These are phyloP conservation scores for Apodemus speciosus DNA, from an alignment of 2,113 vertebrate species.

Conservation along the genomic window DNA sequence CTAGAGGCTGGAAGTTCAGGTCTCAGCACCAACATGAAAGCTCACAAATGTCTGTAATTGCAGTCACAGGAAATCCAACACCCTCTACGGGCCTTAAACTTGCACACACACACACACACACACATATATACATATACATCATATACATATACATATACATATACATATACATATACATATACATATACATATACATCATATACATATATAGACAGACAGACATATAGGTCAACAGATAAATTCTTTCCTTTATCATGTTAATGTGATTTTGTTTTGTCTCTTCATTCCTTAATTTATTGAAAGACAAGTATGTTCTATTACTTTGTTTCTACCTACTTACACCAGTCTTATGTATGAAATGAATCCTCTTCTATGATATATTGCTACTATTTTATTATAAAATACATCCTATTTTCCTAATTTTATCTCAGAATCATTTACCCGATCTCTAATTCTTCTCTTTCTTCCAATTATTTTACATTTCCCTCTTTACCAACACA, in stretches of 20 bases:
- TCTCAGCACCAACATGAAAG: not conserved
- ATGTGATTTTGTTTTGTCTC: not conserved
- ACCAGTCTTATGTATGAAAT: not conserved
- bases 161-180: no score
- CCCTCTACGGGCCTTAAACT: not conserved
- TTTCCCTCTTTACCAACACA: no score
- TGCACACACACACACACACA: no score
- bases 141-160: no score
- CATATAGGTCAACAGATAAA: not conserved
- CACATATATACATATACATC: no score
- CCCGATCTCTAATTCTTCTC: not conserved
- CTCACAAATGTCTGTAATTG: not conserved
- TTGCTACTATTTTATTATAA: not conserved
- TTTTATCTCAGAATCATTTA: not conserved
- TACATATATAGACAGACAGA: no score
- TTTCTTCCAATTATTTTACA: not conserved
- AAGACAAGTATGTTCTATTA: not conserved
- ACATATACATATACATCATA: no score
- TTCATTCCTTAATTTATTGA: not conserved
- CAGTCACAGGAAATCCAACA: not conserved
- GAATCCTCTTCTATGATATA: not conserved
- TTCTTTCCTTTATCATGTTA: not conserved
- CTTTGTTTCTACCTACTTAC: no score
- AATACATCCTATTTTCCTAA: not conserved
- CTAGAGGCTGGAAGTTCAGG: not conserved